These are phyloP conservation scores for Drosophila malerkotliana DNA, from an alignment of 1,140 invertebrate genomes.

Conservation along the genomic window DNA sequence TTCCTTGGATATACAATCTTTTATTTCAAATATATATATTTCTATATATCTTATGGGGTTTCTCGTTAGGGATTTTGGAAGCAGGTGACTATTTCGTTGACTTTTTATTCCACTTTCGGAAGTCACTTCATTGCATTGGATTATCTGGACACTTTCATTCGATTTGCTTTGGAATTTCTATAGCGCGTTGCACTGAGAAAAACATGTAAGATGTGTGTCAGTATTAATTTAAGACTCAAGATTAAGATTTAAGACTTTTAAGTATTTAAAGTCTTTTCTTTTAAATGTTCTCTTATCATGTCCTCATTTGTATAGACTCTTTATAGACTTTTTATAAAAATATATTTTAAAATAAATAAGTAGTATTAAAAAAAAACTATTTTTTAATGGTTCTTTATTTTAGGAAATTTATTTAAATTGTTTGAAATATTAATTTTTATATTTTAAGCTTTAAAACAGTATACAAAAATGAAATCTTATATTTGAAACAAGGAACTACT, in stretches of 20 bases:
- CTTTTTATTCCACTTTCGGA: neutral
- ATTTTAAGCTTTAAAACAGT: no score
- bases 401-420: no score
- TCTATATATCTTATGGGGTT: neutral
- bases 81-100: neutral
- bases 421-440: no score
- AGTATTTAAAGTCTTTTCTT: no score
- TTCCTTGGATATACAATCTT: neutral
- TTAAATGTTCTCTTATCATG: no score
- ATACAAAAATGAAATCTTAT: no score
- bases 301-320: no score
- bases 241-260: neutral
- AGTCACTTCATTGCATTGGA: slow-evolving; percentile 17
- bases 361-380: no score
- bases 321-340: no score
- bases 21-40: neutral
- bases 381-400: no score
- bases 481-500: no score
- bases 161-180: slow-evolving; percentile 10
- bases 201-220: neutral
- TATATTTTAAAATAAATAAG: no score
- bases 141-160: slow-evolving; percentile 24
- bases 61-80: neutral
- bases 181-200: slow-evolving; percentile 17
- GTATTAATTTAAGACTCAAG: neutral